Conservation (phyloP, 2,797 vertebrate genomes). For the Atherinosoma microstoma region DNA sequence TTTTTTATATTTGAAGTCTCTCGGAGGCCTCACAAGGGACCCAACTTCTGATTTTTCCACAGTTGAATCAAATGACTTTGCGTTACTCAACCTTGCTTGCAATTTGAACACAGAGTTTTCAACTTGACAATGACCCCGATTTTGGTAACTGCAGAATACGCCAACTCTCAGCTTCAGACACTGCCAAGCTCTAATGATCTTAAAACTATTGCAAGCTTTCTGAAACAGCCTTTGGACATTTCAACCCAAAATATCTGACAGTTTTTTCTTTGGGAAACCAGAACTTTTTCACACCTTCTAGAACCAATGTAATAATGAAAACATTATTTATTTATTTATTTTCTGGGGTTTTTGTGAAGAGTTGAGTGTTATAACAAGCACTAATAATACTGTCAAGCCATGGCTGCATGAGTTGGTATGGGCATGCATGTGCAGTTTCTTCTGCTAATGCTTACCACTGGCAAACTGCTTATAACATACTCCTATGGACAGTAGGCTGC, state of each 20-base stretch:
- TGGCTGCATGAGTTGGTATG: constrained; percentile 75
- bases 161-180: constrained; percentile 28
- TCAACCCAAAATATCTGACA: constrained; percentile 55
- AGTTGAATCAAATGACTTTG: constrained; percentile 43
- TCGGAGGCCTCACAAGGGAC: constrained; percentile 42
- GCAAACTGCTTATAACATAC: constrained; percentile 40
- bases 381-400: constrained; percentile 69
- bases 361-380: constrained; percentile 70
- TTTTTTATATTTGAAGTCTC: constrained; percentile 65
- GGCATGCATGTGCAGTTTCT: constrained; percentile 73
- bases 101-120: constrained; percentile 46
- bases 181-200: constrained; percentile 53
- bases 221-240: constrained; percentile 49
- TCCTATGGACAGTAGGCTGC: constrained; percentile 24
- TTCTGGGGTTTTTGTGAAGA: constrained; percentile 41
- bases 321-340: constrained; percentile 28
- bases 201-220: constrained; percentile 45
- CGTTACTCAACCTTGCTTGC: constrained; percentile 41
- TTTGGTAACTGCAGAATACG: constrained; percentile 41
- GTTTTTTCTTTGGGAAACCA: constrained; percentile 51
- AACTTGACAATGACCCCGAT: constrained; percentile 57
- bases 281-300: constrained; percentile 63
- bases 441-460: constrained; percentile 55
- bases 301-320: constrained; percentile 51
- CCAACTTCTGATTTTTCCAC: constrained; percentile 58